These are phyloP conservation scores for Leptobrachium ailaonicum DNA, from an alignment of 2,113 vertebrate genomes.

Conservation along the genomic window DNA sequence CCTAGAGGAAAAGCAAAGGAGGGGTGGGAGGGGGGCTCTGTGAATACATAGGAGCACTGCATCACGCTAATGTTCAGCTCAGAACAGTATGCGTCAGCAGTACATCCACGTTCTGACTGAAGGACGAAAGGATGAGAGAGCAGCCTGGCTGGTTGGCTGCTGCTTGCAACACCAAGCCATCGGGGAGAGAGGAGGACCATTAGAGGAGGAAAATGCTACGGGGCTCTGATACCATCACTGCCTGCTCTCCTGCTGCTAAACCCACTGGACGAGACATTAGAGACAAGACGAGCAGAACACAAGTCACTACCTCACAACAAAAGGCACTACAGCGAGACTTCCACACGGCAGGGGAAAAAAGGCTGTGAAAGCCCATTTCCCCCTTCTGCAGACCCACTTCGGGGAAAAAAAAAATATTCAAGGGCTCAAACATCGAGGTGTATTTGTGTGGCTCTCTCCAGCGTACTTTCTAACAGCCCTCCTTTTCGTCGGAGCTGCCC, in stretches of 20 bases:
- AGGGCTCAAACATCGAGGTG: slow-evolving; percentile 54
- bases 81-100: slow-evolving; percentile 91
- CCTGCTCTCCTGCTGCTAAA: slow-evolving; percentile 61
- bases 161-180: slow-evolving; percentile 75
- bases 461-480: slow-evolving; percentile 48
- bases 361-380: slow-evolving; percentile 45
- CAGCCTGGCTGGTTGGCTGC: slow-evolving; percentile 74
- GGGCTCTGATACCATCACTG: slow-evolving; percentile 68
- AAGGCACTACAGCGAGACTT: slow-evolving; percentile 63
- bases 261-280: slow-evolving; percentile 53
- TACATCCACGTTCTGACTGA: slow-evolving; percentile 88
- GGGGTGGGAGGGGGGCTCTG: slow-evolving; percentile 67
- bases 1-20: slow-evolving; percentile 65
- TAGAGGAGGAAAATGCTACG: slow-evolving; percentile 66
- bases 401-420: slow-evolving; percentile 33
- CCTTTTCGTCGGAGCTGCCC: slow-evolving; percentile 48
- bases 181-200: slow-evolving; percentile 66
- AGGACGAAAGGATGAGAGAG: slow-evolving; percentile 91
- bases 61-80: slow-evolving; percentile 89
- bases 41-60: slow-evolving; percentile 86
- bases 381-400: slow-evolving; percentile 60
- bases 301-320: slow-evolving; percentile 76
- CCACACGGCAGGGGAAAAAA: slow-evolving; percentile 63
- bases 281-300: slow-evolving; percentile 69
- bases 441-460: slow-evolving; percentile 47